Base-by-base conservation (phyloP, 2,113 vertebrate species). In the Romanogobio albipinnatus region DNA sequence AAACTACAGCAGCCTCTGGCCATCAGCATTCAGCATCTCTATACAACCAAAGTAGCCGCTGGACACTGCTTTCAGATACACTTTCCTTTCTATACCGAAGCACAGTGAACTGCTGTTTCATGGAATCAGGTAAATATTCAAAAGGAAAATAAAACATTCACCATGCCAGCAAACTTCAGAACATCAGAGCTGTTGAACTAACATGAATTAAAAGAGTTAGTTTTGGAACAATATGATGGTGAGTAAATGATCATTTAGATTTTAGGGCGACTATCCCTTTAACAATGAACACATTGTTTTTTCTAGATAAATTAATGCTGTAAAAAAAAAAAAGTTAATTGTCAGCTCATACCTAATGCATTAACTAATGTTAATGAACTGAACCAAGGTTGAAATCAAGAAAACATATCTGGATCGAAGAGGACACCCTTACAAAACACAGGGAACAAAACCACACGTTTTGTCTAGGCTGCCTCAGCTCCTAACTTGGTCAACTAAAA, bases 1-100 rank as follows among this genome's bases (percentile, higher is more conserved):
- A 84, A 66, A 70, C 47, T 26, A 76, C 83, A 53, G 33, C 14
- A 68, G 26, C 29, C 76, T 49, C 24, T 33, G 49, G 51, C 24
- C 64, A 79, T 24, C 39, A 62, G 66, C 45, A 81, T 68, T 47
- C 56, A 33, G 9, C 39, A 85, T 71, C 76, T 80, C 66, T 71
- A 39, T 45, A 73, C 51, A 61, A 24, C 24, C 17, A 6, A 29
- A 85, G 45, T 29, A 43, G n/a, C 64, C 64, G 19, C 36, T 73
- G 49, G 49, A 56, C 26, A 83, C 10, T 1, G 9, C 61, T 76
- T 64, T 76, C 45, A 85, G 13, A 26, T 71, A 19, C 19, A 85
- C 22, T 59, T 78, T 53, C 33, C 47, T 15, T 70, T 70, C 15
- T 43, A 7, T 36, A 29, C 53, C 43, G 13, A 26, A 73, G 4